Evolutionary conservation across 2,113 vertebrate genomes (phyloP), one percentile per base, ranked within the genome.

Genomic region (Haemorhous mexicanus): DNA sequence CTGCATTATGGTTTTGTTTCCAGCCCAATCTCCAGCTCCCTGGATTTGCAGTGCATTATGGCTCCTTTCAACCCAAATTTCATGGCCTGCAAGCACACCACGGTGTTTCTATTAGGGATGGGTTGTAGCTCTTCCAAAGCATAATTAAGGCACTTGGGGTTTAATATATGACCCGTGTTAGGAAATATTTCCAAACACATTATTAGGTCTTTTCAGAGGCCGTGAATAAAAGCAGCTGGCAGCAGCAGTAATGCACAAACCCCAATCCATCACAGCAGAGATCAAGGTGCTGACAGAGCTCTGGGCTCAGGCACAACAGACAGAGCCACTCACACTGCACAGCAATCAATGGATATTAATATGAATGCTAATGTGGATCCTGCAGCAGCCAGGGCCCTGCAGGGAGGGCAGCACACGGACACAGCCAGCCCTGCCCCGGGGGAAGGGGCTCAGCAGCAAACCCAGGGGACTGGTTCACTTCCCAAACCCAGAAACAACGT

Each of bases 101-200:
- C 47, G 53, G 5, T 76, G 79, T 58, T 92, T 84, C 84, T 56
- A 7, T 75, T 63, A 74, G 15, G 58, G 89, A 72, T 62, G 74
- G 91, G 95, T 12, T 90, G 92, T 28, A 82, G 92, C 78, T 91
- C 81, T 92, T 81, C 44, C 90, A 78, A 64, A 82, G 77, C 87
- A 62, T 87, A 93, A 96, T 94, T 96, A 94, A 87, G 90, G 89
- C 86, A 62, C 67, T 95, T 91, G 4, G 11, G 50, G 47, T 89
- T 88, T 95, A 96, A 97, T 86, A 68, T 61, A 95, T 0, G 69
- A 74, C 79, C 88, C 10, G 10, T 4, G 44, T 77, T 84, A 82
- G 82, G 84, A 80, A 90, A 69, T 81, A 73, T 49, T 90, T 94
- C 93, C 91, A 84, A 90, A 66, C 66, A 50, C 84, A 84, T 77